Base-by-base conservation (phyloP, 2,113 vertebrate genomes). In the Ictalurus punctatus region DNA sequence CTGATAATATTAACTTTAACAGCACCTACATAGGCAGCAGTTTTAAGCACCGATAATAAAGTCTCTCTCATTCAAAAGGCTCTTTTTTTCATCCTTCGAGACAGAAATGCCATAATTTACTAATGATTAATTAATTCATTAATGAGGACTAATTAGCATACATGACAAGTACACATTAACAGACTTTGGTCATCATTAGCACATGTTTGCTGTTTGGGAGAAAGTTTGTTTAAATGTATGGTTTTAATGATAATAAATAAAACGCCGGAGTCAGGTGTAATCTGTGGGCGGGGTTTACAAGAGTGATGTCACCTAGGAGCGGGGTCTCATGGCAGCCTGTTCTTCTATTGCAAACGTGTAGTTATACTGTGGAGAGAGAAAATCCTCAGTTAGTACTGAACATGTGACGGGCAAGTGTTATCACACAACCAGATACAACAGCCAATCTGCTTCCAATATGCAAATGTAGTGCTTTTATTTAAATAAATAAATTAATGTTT, bases 321-420 rank as follows among this genome's bases (percentile, higher is more conserved):
- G 89, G 85, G 86, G 91, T 83, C 93, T 94, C 58, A 93, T 94
- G 6, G 94, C 93, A 9, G 94, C 94, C 69, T 67, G 89, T 82
- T 96, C 94, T 89, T 96, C 95, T 79, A 95, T 92, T 0, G 86
- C 34, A 76, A 96, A 96, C 0, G 94, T 93, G 94, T 96, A 96
- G 88, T 90, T 94, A 76, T 95, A 96, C 95, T 96, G 90, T n/a
- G 8, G 83, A 89, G 74, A 81, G 27, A 76, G 4, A 78, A 44
- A 30, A 37, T 0, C 69, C 25, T 48, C 67, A 1, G 48, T 37
- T 8, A 37, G 73, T 23, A 23, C 6, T 3, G 30, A 74, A 2
- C 71, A 2, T 40, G 17, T 19, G 71, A 76, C 12, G 27, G 76
- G 34, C 0, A 69, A 30, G 71, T 74, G 34, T 3, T 37, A 21